Conservation (phyloP, 2,797 vertebrate genomes). For the Pipistrellus pipistrellus region DNA sequence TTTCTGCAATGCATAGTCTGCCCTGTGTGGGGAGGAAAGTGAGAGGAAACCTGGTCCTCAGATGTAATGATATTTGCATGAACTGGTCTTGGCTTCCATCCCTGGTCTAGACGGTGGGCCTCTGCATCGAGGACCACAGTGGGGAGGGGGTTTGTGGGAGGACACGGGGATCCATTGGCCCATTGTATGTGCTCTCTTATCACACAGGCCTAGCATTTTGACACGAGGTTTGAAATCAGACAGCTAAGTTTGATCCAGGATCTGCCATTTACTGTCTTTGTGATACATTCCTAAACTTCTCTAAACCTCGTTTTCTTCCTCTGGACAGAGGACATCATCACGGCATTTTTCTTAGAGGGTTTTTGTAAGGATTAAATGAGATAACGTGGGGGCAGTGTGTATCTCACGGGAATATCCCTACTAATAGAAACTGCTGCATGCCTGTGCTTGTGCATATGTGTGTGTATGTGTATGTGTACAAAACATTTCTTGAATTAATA, state of each 20-base stretch:
- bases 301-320: not conserved
- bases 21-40: rapidly evolving
- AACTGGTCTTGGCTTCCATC: not conserved
- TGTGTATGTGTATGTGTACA: not conserved
- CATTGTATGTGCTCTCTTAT: not conserved
- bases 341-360: not conserved
- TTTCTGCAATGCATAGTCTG: not conserved
- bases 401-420: not conserved
- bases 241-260: not conserved
- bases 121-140: not conserved
- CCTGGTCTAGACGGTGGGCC: not conserved
- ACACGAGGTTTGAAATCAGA: not conserved
- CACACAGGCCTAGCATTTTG: not conserved
- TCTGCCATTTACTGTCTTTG: not conserved
- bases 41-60: not conserved
- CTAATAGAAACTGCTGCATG: not conserved
- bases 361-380: conserved; percentile 49
- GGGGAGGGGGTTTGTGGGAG: not conserved
- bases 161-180: not conserved
- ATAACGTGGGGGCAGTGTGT: not conserved
- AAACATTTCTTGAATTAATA: conserved; percentile 44
- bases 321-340: not conserved
- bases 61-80: rapidly evolving
- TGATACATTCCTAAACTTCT: conserved; percentile 7
- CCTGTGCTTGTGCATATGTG: not conserved